Base-by-base conservation (phyloP, 53 echinoderm and acorn worm species). In the Zoroaster sp. region DNA sequence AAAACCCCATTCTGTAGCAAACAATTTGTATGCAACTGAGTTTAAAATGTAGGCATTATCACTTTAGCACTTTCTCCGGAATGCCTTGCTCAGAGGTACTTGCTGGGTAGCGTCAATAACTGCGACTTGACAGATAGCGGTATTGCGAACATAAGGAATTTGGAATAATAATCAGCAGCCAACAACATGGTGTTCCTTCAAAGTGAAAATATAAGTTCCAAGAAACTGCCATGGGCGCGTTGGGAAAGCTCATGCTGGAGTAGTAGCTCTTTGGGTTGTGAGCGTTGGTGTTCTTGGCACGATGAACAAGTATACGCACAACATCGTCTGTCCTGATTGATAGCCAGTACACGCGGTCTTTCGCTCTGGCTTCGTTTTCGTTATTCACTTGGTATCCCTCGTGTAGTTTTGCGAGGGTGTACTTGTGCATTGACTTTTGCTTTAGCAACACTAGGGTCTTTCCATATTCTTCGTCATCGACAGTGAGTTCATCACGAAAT, bases 111-210 rank as follows among this genome's bases (percentile, higher is more conserved):
- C 39, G 6, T 78, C 34, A 32, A 93, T 91, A 14, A 95, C 73
- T 14, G 2, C 37, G 31, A 67, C 92, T 94, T 4, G 78, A 78
- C 74, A 68, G 51, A 40, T 70, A 6, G 15, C 52, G 17, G 77
- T 77, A 2, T 73, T 67, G 43, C 53, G 88, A 0, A 94, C 88
- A 21, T 85, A 25, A 33, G 83, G 51, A 92, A 92, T 63, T 92
- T 92, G 1, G 94, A 94, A 55, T 94, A 94, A 36, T 87, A 87
- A 25, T 94, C 94, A 3, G 92, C 94, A 7, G 88, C n/a, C 44
- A 0, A 90, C 9, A 4, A 94, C 72, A 55, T 92, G 92, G 20
- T 92, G 47, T n/a, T 12, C 75, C 74, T 3, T 80, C 73, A 5
- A 94, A 66, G 73, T 42, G 40, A 59, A 94, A 15, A 91, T 21